Evolutionary conservation across 2,113 vertebrate genomes (phyloP).

Genomic region (Mormoops blainvillei): DNA sequence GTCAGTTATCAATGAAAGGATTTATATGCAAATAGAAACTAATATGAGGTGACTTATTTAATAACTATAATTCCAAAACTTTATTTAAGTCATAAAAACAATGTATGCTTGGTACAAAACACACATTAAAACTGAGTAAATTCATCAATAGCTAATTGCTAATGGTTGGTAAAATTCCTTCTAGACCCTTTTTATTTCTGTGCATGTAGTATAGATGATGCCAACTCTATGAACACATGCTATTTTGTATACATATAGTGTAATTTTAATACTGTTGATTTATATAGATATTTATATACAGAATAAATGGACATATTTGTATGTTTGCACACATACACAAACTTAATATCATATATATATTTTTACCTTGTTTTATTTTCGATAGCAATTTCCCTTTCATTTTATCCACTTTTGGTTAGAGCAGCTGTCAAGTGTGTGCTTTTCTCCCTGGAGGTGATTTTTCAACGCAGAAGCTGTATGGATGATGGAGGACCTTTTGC

Average conservation of each 20-base stretch:
- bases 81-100: background rate
- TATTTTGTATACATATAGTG: background rate
- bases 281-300: background rate
- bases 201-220: background rate
- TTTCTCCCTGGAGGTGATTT: background rate
- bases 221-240: background rate
- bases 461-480: background rate
- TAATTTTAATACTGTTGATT: background rate
- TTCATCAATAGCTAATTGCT: background rate
- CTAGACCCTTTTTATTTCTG: background rate
- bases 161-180: background rate
- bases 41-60: background rate
- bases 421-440: background rate
- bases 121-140: background rate
- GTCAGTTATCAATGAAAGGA: background rate
- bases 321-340: background rate
- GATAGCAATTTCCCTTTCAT: background rate
- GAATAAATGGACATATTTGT: background rate
- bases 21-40: background rate
- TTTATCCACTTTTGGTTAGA: background rate
- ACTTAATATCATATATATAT: background rate
- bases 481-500: background rate
- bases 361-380: background rate
- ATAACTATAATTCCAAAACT: background rate
- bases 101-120: background rate